Percentiles rank a stretch among this genome's conserved stretches.
These are phyloP conservation scores for Odontomyia ornata DNA, from an alignment of 2,888 invertebrate species.

Conservation along the genomic window DNA sequence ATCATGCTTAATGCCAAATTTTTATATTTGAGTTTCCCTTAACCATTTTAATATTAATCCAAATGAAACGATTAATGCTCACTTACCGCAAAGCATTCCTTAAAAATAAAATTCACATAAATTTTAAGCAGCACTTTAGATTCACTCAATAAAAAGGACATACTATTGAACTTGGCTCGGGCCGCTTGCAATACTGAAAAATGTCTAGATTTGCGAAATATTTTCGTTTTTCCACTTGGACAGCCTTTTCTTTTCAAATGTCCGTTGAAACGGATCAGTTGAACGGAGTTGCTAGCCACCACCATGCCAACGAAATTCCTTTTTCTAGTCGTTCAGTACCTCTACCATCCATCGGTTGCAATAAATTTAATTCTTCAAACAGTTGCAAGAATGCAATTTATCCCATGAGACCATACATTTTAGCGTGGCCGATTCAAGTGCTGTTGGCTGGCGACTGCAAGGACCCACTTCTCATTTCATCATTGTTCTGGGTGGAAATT, in stretches of 20 bases:
- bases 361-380: slow-evolving; percentile 48
- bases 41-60: too few species aligned
- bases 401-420: slow-evolving; percentile 45
- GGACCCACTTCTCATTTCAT: not conserved
- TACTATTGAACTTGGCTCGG: slow-evolving; percentile 21
- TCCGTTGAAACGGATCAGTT: not conserved
- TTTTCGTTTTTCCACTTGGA: slow-evolving; percentile 42
- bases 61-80: too few species aligned
- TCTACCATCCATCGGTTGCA: slow-evolving; percentile 19
- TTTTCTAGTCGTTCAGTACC: not conserved
- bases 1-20: too few species aligned
- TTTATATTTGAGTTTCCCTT: too few species aligned
- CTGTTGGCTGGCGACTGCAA: not conserved
- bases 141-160: not conserved
- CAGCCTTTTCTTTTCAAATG: slow-evolving; percentile 1
- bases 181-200: slow-evolving; percentile 33
- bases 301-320: slow-evolving; percentile 40
- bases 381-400: slow-evolving; percentile 51
- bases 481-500: not conserved
- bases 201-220: slow-evolving; percentile 49
- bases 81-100: too few species aligned
- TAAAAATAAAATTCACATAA: too few species aligned
- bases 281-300: not conserved
- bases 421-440: not conserved
- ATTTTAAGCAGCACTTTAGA: too few species aligned